Conservation (phyloP, 2,888 invertebrate species). For the Cheilosia pagana region DNA sequence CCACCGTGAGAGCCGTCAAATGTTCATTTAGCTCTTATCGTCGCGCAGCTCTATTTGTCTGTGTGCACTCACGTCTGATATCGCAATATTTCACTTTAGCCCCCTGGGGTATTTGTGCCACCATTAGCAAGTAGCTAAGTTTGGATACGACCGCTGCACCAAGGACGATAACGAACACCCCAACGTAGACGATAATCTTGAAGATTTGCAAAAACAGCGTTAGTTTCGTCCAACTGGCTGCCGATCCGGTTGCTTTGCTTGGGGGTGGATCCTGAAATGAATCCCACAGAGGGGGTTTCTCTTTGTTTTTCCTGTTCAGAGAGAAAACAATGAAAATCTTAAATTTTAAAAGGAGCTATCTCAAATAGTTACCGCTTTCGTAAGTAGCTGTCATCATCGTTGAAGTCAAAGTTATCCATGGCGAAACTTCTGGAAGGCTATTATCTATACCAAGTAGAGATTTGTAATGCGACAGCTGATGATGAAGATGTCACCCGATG, state of each 20-base stretch:
- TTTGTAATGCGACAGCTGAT: not conserved
- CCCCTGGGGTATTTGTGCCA: conserved; percentile 87
- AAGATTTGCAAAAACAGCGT: conserved; percentile 86
- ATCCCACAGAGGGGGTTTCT: conserved; percentile 88
- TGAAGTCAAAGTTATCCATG: conserved; percentile 58
- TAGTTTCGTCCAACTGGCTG: conserved; percentile 86
- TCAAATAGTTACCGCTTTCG: conserved; percentile 43
- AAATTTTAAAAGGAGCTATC: not conserved
- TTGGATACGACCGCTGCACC: conserved; percentile 89
- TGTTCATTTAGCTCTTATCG: conserved; percentile 40
- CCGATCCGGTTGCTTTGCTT: conserved; percentile 88
- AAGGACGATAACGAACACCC: conserved; percentile 88
- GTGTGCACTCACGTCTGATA: conserved; percentile 78
- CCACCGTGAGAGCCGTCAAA: not conserved
- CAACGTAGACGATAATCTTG: conserved; percentile 88
- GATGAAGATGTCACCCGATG: conserved; percentile 51
- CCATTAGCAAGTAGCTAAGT: conserved; percentile 89
- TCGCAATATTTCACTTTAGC: conserved; percentile 86
- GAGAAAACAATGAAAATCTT: not conserved
- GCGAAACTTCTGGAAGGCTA: conserved; percentile 8
- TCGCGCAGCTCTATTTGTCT: not conserved
- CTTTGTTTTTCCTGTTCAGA: conserved; percentile 76
- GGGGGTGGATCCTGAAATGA: conserved; percentile 90
- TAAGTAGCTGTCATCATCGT: conserved; percentile 56
- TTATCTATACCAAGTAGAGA: not conserved